A percentile compares a stretch with the other conserved stretches of the same genome.
Evolutionary conservation across 2,888 invertebrate genomes (phyloP).

Genomic region (Chloroclystis v-ata): DNA sequence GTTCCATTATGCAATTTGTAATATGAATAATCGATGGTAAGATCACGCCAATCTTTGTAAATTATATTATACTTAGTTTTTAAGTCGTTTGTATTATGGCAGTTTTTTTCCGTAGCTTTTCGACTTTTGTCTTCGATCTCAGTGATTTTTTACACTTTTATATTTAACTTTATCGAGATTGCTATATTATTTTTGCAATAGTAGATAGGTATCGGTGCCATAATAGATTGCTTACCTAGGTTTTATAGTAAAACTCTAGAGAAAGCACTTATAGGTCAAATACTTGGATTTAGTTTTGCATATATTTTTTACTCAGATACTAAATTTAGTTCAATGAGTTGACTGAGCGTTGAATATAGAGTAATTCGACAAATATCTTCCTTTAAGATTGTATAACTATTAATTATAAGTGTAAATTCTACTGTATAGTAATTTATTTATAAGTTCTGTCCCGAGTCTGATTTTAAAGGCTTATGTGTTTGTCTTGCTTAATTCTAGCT

Average conservation of each 20-base stretch:
- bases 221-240: background rate
- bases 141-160: conserved; percentile 14
- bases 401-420: conserved; percentile 34
- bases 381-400: conserved; percentile 14
- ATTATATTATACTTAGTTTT: conserved; percentile 10
- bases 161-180: background rate
- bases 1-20: background rate
- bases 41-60: conserved; percentile 25
- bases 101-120: conserved; percentile 10
- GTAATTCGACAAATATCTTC: conserved; percentile 13
- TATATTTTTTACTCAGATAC: background rate
- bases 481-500: conserved; percentile 19
- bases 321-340: background rate
- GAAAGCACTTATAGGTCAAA: too few relatives aligned
- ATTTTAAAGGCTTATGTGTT: conserved; percentile 25
- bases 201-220: conserved; percentile 3
- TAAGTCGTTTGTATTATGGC: conserved; percentile 15
- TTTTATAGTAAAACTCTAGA: background rate
- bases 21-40: conserved; percentile 41
- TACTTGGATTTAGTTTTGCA: background rate
- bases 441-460: conserved; percentile 44
- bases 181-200: background rate
- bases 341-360: conserved; percentile 7
- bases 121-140: conserved; percentile 14
- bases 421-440: conserved; percentile 54